Percentiles rank a stretch among this genome's conserved stretches.
These are phyloP conservation scores for Triplophysa bombifrons DNA, from an alignment of 2,797 vertebrate genomes.

Conservation along the genomic window DNA sequence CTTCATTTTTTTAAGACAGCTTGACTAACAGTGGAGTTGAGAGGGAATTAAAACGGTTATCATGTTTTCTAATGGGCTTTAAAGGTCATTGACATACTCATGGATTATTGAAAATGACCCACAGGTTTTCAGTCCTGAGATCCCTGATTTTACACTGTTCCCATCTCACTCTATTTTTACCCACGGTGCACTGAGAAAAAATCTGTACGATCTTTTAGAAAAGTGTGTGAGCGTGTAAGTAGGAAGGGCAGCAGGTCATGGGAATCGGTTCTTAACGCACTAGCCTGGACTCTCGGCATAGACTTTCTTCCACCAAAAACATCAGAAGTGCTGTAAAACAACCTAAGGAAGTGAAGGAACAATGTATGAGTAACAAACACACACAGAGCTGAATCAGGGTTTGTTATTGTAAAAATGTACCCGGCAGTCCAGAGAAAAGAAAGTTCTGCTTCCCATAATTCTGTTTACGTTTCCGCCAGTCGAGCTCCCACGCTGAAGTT, in stretches of 20 bases:
- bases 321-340: constrained; percentile 62
- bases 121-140: constrained; percentile 28
- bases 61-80: not conserved
- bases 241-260: constrained; percentile 79
- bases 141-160: constrained; percentile 43
- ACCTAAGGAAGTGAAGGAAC: constrained; percentile 74
- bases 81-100: not conserved
- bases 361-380: constrained; percentile 71
- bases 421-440: constrained; percentile 61
- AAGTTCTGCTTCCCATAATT: constrained; percentile 68
- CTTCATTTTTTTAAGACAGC: not conserved
- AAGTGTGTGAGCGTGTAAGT: constrained; percentile 31
- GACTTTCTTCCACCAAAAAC: constrained; percentile 68
- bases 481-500: constrained; percentile 59
- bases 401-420: constrained; percentile 62
- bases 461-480: constrained; percentile 69
- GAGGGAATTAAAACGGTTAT: not conserved
- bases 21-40: not conserved
- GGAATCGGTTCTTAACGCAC: constrained; percentile 68
- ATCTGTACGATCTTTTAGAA: constrained; percentile 24
- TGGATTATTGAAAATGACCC: not conserved
- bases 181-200: constrained; percentile 7
- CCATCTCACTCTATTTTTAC: constrained; percentile 51
- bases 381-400: constrained; percentile 59
- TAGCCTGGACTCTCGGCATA: constrained; percentile 51